Conservation (phyloP, 2,113 vertebrate genomes). For the Eclectus roratus region DNA sequence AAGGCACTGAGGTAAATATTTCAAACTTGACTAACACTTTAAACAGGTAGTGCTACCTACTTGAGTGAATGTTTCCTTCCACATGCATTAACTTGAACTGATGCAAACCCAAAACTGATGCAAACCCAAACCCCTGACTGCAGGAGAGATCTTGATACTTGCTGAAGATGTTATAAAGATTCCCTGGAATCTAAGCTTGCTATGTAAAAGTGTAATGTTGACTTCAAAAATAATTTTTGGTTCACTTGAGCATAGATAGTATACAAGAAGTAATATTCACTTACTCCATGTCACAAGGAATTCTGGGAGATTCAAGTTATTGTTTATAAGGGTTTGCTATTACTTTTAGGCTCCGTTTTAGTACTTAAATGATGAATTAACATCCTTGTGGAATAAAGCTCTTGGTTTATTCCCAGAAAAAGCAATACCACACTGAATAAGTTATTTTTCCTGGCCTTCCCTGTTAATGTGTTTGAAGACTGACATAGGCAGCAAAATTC, state of each 20-base stretch:
- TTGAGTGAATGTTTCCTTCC: not conserved
- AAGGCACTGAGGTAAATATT: not conserved
- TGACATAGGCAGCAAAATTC: not conserved
- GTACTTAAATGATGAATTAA: not conserved
- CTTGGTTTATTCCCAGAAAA: not conserved
- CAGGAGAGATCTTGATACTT: not conserved
- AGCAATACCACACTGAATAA: not conserved
- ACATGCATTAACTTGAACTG: not conserved
- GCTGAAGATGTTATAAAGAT: not conserved
- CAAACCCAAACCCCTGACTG: not conserved
- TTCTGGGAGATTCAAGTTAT: not conserved
- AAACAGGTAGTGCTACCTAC: not conserved
- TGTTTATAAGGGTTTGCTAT: not conserved
- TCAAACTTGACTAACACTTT: not conserved
- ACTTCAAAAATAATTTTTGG: not conserved
- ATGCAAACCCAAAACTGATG: not conserved
- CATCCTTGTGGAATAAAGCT: not conserved
- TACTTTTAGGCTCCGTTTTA: not conserved
- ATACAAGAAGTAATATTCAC: not conserved
- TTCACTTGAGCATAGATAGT: not conserved
- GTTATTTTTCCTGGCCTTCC: not conserved
- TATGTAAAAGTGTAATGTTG: not conserved
- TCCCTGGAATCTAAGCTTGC: not conserved
- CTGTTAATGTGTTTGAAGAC: not conserved
- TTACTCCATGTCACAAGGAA: not conserved